Evolutionary conservation across 1,140 invertebrate species (phyloP), one percentile per base, ranked within the genome.

Genomic region (Brachionus rubens): DNA sequence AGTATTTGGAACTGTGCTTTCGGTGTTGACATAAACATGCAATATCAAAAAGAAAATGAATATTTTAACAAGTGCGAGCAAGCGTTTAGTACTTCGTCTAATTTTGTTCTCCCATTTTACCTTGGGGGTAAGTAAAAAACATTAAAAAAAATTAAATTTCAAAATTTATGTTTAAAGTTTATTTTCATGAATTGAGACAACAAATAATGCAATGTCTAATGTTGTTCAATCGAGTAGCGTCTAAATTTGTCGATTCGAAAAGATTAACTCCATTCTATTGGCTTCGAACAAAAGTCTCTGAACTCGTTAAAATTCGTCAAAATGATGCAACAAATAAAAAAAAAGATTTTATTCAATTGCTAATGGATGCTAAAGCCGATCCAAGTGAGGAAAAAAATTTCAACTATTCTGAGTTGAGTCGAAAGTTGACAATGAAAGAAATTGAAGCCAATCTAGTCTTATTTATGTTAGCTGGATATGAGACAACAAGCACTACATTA

Each of bases 401-500:
- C 21, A 12, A 24, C 26, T 30, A 48, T 48, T 36, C 16, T 24
- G 65, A 46, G 1, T 43, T 48, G 43, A 68, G 26, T 21, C 14
- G 28, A 26, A 19, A 19, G 10, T 43, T 48, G 19, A 68, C 65
- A 28, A 16, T 7, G 36, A 30, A 83, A 81, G 83, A 83, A 76
- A 78, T 83, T 0, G 78, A 80, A 12, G 78, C 80, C 10, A 80
- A 82, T 47, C 78, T 80, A 14, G 68, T 83, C 2, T 68, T 83
- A 14, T 83, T 84, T 67, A 76, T 83, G 12, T 54, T 84, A 62
- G 82, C 82, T 24, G 83, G 83, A 0, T 84, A 82, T 62, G 83
- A 84, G 76, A 88, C 87, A 2, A 87, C 85, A 0, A 83, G 86
- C 47, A 86, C 82, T 3, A 80, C 84, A 0, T 70, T 88, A 80